phyloP scores from a whole-genome alignment of 2,888 invertebrate species.

The Himalopsyche japonica region DNA sequence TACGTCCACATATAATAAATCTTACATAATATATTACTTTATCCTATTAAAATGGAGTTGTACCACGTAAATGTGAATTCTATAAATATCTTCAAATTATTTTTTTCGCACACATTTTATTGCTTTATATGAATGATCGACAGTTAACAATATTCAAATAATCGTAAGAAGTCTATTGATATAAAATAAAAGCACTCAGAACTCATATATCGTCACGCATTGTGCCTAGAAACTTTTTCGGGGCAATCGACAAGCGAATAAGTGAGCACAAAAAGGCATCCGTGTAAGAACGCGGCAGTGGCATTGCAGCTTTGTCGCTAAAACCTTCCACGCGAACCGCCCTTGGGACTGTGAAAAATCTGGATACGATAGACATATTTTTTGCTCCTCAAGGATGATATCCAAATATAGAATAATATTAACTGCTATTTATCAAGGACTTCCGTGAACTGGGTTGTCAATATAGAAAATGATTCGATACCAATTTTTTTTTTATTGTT shows the following conservation, averaged over 20 bases:
- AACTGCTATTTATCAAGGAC: neutral
- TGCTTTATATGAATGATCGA: too few species aligned
- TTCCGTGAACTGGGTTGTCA: neutral
- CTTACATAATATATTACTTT: too few species aligned
- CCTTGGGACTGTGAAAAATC: neutral
- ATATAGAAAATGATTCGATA: neutral
- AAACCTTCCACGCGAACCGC: neutral
- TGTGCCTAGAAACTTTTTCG: neutral
- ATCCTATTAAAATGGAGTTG: too few species aligned
- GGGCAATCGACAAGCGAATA: neutral
- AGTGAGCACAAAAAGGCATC: neutral
- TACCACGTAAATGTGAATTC: too few species aligned
- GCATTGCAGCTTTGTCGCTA: neutral
- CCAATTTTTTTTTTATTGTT: too few species aligned
- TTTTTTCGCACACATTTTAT: too few species aligned
- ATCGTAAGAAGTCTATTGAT: too few species aligned
- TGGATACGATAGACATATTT: neutral
- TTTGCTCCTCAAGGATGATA: neutral
- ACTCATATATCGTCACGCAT: neutral
- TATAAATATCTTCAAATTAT: too few species aligned
- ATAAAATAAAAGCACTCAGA: neutral
- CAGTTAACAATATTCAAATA: too few species aligned
- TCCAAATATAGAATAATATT: neutral
- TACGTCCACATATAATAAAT: too few species aligned
- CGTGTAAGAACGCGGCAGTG: neutral